phyloP scores from a whole-genome alignment of 2,888 invertebrate genomes.

The Luperina testacea region DNA sequence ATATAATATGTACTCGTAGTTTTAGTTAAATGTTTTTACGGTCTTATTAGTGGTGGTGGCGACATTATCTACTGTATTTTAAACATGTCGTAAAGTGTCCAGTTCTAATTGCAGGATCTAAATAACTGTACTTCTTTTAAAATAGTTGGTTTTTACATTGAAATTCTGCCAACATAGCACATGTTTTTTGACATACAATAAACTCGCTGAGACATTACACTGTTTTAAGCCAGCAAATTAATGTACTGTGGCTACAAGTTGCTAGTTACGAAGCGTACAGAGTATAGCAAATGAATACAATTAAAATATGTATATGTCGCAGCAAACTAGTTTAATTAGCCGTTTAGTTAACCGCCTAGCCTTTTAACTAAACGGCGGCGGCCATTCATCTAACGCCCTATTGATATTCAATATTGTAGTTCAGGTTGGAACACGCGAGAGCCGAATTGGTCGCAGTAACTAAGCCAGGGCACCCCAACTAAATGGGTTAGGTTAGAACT shows the following conservation, averaged over 20 bases:
- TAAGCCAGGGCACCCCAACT: too few species aligned
- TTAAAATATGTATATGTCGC: slow-evolving; percentile 69
- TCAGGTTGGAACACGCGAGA: too few species aligned
- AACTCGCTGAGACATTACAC: slow-evolving; percentile 66
- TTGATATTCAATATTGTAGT: too few species aligned
- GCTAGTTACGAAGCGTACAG: slow-evolving; percentile 52
- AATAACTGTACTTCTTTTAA: slow-evolving; percentile 24
- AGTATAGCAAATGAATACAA: slow-evolving; percentile 70
- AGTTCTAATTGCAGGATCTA: slow-evolving; percentile 27
- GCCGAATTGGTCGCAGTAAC: too few species aligned
- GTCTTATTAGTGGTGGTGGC: slow-evolving; percentile 30
- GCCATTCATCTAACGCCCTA: too few species aligned
- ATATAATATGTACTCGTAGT: background rate
- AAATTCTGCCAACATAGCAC: slow-evolving; percentile 81
- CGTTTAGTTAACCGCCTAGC: too few species aligned
- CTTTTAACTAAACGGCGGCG: too few species aligned
- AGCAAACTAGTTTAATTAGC: too few species aligned
- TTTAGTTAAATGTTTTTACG: slow-evolving; percentile 11
- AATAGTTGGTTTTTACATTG: slow-evolving; percentile 67
- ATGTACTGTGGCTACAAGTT: slow-evolving; percentile 65
- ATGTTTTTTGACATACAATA: slow-evolving; percentile 72
- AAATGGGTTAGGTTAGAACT: too few species aligned
- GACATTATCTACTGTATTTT: slow-evolving; percentile 7
- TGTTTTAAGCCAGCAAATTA: slow-evolving; percentile 48
- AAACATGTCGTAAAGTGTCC: slow-evolving; percentile 34